A percentile compares a stretch with the other conserved stretches of the same genome.
Conservation (phyloP, 2,113 vertebrate genomes). For the Anser cygnoides region DNA sequence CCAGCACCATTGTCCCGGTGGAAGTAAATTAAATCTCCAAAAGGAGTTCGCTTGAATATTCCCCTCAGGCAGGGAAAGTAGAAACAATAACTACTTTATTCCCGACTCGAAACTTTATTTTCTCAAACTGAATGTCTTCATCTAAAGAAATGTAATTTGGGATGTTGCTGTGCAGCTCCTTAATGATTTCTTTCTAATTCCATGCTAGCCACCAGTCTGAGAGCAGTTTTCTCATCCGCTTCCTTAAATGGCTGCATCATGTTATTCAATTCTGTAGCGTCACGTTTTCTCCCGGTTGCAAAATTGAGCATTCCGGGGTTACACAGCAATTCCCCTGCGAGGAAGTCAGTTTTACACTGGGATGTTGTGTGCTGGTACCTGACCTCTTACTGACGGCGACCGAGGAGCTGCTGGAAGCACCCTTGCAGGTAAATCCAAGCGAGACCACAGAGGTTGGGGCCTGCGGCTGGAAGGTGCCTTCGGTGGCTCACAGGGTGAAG, state of each 20-base stretch:
- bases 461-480: not conserved
- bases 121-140: slow-evolving; percentile 3
- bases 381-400: not conserved
- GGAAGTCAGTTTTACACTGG: not conserved
- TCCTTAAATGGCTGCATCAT: not conserved
- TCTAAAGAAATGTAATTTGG: slow-evolving; percentile 10
- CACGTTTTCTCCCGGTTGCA: not conserved
- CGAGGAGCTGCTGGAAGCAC: not conserved
- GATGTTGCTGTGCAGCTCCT: not conserved
- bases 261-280: not conserved
- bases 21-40: slow-evolving; percentile 56
- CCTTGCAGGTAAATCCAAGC: not conserved
- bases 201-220: not conserved
- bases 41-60: slow-evolving; percentile 43
- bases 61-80: slow-evolving; percentile 8
- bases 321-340: not conserved
- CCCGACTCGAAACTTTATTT: slow-evolving; percentile 51
- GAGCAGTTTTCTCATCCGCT: not conserved
- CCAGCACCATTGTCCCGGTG: slow-evolving; percentile 57
- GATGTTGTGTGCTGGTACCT: not conserved
- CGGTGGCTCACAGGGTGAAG: not conserved
- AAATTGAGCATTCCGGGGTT: not conserved
- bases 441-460: not conserved
- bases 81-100: slow-evolving; percentile 50
- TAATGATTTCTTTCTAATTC: not conserved